Conservation (phyloP, 2,797 vertebrate species). For the Enteromius mattozi region DNA sequence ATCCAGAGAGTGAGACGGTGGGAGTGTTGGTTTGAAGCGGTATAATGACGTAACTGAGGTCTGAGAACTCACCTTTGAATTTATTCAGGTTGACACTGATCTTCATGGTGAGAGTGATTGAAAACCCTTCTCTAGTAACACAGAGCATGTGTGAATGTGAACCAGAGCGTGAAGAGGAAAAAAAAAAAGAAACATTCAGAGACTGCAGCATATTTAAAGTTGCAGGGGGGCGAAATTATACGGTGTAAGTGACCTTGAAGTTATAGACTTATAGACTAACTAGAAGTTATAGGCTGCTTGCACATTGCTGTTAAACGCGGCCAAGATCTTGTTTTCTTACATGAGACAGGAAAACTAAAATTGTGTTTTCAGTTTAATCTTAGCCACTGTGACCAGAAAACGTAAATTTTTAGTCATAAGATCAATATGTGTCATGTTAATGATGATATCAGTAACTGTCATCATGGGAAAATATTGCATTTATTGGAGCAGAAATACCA, state of each 20-base stretch:
- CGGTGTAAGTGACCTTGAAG: neutral
- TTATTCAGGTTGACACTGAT: slow-evolving; percentile 47
- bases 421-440: neutral
- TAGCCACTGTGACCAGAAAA: too few relatives aligned
- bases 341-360: neutral
- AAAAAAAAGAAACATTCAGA: neutral
- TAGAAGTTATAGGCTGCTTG: neutral
- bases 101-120: slow-evolving; percentile 41
- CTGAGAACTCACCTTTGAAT: slow-evolving; percentile 36
- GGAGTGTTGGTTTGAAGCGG: slow-evolving; percentile 5
- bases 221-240: neutral
- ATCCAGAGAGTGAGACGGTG: slow-evolving; percentile 39
- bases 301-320: neutral
- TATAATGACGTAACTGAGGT: slow-evolving; percentile 43
- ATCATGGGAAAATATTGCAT: neutral
- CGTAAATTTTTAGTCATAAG: neutral
- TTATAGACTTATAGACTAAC: neutral
- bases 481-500: neutral
- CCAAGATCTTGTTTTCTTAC: neutral
- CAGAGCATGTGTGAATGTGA: slow-evolving; percentile 32
- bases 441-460: neutral
- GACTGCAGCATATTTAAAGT: neutral
- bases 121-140: slow-evolving; percentile 9
- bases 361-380: neutral
- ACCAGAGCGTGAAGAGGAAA: slow-evolving; percentile 12